phyloP scores from a whole-genome alignment of 2,797 vertebrate species.

The Falco naumanni region DNA sequence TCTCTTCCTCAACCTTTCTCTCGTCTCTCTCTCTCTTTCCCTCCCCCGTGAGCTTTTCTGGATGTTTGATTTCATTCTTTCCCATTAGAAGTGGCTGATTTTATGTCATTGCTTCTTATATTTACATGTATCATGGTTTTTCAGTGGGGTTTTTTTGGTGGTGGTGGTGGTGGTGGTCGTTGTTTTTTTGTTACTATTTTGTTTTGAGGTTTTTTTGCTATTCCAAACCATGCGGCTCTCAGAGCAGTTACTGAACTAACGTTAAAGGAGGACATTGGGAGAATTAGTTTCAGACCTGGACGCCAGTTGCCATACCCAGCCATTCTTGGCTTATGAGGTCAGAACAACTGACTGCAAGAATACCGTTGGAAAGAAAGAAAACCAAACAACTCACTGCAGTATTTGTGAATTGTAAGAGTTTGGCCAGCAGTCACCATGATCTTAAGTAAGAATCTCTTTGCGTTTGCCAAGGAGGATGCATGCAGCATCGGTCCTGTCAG shows the following conservation, averaged over 20 bases:
- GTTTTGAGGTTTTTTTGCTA: constrained; percentile 51
- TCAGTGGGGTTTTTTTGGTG: constrained; percentile 42
- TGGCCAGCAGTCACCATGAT: neutral
- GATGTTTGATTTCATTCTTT: constrained; percentile 67
- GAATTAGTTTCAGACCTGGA: constrained; percentile 72
- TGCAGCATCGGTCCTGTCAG: neutral
- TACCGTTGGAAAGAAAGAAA: neutral
- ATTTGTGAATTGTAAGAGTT: neutral
- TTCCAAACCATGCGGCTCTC: constrained; percentile 72
- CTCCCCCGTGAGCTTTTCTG: constrained; percentile 42
- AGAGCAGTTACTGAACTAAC: constrained; percentile 71
- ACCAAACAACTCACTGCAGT: neutral
- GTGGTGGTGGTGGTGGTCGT: constrained; percentile 20
- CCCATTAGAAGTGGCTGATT: constrained; percentile 65
- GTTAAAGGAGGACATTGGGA: constrained; percentile 69
- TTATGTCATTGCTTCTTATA: constrained; percentile 69
- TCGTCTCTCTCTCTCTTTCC: neutral
- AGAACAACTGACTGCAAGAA: neutral
- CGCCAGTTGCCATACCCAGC: neutral
- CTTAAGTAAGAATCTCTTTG: neutral
- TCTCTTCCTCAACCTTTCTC: constrained; percentile 59
- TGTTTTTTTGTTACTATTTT: constrained; percentile 50
- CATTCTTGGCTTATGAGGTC: neutral
- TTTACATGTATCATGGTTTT: constrained; percentile 60
- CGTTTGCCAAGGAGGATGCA: neutral